A percentile compares a stretch with the other conserved stretches of the same genome.
phyloP scores from a whole-genome alignment of 2,888 invertebrate species.

The Plutella xylostella region DNA sequence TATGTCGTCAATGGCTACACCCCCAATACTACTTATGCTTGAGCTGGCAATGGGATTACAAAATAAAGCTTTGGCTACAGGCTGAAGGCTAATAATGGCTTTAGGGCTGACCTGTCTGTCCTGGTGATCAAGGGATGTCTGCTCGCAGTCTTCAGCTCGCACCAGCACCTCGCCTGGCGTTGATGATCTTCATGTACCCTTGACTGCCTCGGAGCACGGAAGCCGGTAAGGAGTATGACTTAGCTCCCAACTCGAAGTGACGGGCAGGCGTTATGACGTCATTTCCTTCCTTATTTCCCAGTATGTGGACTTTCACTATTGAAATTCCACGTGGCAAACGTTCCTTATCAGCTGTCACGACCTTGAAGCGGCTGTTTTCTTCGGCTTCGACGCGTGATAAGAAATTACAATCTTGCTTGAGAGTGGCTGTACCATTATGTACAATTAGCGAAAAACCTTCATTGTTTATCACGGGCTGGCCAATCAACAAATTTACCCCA shows the following conservation, averaged over 20 bases:
- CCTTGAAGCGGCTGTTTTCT: neutral
- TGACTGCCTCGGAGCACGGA: neutral
- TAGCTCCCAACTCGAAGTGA: conserved; percentile 1
- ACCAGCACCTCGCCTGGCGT: conserved; percentile 1
- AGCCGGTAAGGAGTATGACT: conserved; percentile 3
- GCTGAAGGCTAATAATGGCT: neutral
- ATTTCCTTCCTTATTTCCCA: neutral
- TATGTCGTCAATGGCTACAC: neutral
- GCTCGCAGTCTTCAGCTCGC: conserved; percentile 1
- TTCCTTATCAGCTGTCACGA: neutral
- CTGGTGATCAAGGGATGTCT: neutral
- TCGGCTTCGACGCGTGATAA: too few relatives aligned
- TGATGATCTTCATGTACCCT: conserved; percentile 5
- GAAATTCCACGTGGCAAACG: neutral
- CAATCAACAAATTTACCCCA: conserved; percentile 1
- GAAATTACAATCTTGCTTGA: neutral
- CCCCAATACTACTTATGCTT: neutral
- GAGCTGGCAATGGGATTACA: too few relatives aligned
- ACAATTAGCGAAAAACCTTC: conserved; percentile 2
- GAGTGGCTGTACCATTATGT: neutral
- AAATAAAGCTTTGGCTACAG: neutral
- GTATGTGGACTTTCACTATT: neutral
- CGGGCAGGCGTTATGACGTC: conserved; percentile 1
- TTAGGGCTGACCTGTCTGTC: neutral
- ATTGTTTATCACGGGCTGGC: conserved; percentile 3